phyloP scores from a whole-genome alignment of 2,113 vertebrate species.

The Myrmophylax atrothorax region DNA sequence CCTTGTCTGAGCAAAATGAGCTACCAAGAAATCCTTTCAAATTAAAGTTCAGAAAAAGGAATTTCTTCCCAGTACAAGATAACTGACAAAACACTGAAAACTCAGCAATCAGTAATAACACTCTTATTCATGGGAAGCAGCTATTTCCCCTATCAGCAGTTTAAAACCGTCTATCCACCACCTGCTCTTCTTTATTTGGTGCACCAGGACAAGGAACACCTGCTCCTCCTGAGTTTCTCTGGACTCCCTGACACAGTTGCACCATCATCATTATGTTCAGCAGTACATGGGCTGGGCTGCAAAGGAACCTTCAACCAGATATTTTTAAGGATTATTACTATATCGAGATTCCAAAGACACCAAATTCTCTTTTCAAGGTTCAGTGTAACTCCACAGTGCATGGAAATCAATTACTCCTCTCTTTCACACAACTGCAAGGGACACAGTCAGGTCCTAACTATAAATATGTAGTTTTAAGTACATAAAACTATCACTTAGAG shows the following conservation, averaged over 20 bases:
- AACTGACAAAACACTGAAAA: neutral
- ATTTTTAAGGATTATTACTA: neutral
- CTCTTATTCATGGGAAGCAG: neutral
- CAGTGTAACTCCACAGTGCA: neutral
- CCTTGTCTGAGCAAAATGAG: neutral
- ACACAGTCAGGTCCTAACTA: neutral
- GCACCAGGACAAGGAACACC: neutral
- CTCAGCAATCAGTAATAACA: neutral
- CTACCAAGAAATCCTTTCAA: neutral
- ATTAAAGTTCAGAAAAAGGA: neutral
- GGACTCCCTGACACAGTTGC: neutral
- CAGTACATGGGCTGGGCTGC: neutral
- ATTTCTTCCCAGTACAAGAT: neutral
- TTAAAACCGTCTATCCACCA: neutral
- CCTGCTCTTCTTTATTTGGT: neutral
- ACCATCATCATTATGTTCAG: neutral
- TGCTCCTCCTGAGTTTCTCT: neutral
- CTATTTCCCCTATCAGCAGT: neutral
- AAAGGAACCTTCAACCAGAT: neutral
- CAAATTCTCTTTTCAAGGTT: neutral
- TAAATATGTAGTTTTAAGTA: neutral
- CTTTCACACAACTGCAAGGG: neutral
- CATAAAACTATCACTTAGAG: neutral
- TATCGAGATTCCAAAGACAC: neutral
- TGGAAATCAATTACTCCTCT: neutral